These are phyloP conservation scores for Tachysurus vachellii DNA, from an alignment of 2,113 vertebrate species.

Conservation along the genomic window DNA sequence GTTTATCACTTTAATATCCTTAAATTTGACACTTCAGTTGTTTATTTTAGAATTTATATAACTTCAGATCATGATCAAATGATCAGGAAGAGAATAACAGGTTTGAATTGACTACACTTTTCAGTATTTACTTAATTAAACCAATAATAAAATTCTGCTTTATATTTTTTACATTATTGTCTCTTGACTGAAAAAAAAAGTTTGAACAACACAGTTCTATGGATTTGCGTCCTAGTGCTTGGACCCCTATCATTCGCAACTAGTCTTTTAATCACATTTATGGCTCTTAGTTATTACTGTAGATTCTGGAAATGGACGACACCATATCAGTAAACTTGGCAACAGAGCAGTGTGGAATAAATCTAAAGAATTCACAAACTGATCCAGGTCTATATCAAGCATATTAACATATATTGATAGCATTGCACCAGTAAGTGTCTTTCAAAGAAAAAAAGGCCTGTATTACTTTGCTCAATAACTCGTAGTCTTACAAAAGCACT, in stretches of 20 bases:
- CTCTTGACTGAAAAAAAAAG: not conserved
- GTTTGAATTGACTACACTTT: not conserved
- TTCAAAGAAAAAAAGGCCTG: not conserved
- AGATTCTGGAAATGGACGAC: not conserved
- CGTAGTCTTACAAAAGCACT: not conserved
- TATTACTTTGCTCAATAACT: not conserved
- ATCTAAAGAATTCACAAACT: not conserved
- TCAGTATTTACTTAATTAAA: not conserved
- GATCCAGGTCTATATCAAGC: not conserved
- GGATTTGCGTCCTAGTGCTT: not conserved
- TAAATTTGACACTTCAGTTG: not conserved
- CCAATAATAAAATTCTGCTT: not conserved
- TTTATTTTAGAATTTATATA: not conserved
- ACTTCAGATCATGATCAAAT: not conserved
- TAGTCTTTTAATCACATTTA: not conserved
- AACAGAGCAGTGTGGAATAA: not conserved
- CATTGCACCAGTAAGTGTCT: not conserved
- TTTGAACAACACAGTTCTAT: not conserved
- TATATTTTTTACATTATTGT: not conserved
- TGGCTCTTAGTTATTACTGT: not conserved
- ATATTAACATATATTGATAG: constrained; percentile 2
- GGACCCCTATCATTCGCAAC: not conserved
- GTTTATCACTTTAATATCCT: not conserved
- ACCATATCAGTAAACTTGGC: not conserved
- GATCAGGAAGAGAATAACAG: not conserved